phyloP scores from a whole-genome alignment of 2,888 invertebrate genomes.

The Lampropteryx suffumata region DNA sequence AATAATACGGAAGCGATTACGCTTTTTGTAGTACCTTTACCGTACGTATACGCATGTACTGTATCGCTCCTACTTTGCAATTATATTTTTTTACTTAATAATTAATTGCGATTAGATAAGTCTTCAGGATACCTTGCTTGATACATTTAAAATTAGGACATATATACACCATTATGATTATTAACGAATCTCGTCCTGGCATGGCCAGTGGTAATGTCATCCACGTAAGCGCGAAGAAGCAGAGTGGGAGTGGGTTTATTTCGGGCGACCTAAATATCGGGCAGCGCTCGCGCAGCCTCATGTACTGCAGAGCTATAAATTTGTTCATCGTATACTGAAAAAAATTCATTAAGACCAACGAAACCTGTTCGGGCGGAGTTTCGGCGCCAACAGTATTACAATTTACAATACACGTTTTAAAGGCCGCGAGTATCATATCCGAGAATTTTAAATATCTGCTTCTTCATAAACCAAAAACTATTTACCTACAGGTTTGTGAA shows the following conservation, averaged over 20 bases:
- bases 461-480: slow-evolving; percentile 1
- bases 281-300: slow-evolving; percentile 50
- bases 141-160: neutral
- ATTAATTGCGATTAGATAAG: no score
- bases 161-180: slow-evolving; percentile 1
- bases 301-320: slow-evolving; percentile 43
- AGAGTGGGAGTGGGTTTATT: slow-evolving; percentile 67
- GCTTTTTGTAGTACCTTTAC: slow-evolving; percentile 9
- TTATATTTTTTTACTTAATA: no score
- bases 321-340: slow-evolving; percentile 42
- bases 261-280: slow-evolving; percentile 78
- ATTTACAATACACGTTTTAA: slow-evolving; percentile 20
- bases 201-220: slow-evolving; percentile 24
- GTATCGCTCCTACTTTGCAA: neutral
- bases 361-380: slow-evolving; percentile 26
- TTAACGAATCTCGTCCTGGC: slow-evolving; percentile 5
- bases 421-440: slow-evolving; percentile 14
- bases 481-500: no score
- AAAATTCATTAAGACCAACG: slow-evolving; percentile 24
- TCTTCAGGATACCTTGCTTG: no score
- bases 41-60: neutral
- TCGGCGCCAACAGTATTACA: slow-evolving; percentile 24
- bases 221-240: slow-evolving; percentile 43
- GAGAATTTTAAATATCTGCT: slow-evolving; percentile 10
- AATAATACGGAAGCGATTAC: slow-evolving; percentile 21